Percentiles rank a stretch among this genome's conserved stretches.
Conservation (phyloP, 2,888 invertebrate species). For the Pharmacophagus antenor region DNA sequence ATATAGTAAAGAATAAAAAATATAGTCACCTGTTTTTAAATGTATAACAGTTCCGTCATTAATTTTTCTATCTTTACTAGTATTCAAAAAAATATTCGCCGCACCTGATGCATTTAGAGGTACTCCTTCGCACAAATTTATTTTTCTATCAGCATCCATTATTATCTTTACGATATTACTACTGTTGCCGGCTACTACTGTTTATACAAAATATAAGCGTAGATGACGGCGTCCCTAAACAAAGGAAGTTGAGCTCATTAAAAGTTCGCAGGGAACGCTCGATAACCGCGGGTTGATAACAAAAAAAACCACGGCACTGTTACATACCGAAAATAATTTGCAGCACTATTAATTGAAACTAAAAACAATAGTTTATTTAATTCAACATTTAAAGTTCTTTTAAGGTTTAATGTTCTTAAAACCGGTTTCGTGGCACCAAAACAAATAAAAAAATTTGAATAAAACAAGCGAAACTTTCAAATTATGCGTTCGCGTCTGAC, state of each 20-base stretch:
- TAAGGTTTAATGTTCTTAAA: constrained; percentile 40
- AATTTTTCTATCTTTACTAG: constrained; percentile 62
- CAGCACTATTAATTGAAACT: constrained; percentile 19
- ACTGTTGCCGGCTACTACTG: constrained; percentile 48
- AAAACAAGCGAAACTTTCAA: constrained; percentile 55
- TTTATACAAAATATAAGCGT: constrained; percentile 51
- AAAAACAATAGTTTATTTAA: constrained; percentile 23
- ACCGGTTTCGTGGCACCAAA: constrained; percentile 42
- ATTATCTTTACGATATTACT: constrained; percentile 51
- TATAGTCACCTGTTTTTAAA: constrained; percentile 68
- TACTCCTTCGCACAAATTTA: constrained; percentile 65
- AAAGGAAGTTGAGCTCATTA: constrained; percentile 69
- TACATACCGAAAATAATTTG: constrained; percentile 44
- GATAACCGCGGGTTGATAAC: constrained; percentile 60
- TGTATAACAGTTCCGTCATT: constrained; percentile 72
- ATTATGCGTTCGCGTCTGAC: constrained; percentile 45
- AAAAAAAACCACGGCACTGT: constrained; percentile 50
- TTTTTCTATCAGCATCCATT: constrained; percentile 70
- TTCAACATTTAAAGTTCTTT: constrained; percentile 32
- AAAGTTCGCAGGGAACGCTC: constrained; percentile 62
- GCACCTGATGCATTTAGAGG: constrained; percentile 69
- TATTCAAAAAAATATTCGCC: constrained; percentile 72
- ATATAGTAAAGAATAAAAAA: constrained; percentile 35
- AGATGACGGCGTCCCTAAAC: constrained; percentile 70
- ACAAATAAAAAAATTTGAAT: constrained; percentile 49